Percentiles rank a stretch among this genome's conserved stretches.
These are phyloP conservation scores for Aphidius colemani DNA, from an alignment of 2,888 invertebrate species.

Conservation along the genomic window DNA sequence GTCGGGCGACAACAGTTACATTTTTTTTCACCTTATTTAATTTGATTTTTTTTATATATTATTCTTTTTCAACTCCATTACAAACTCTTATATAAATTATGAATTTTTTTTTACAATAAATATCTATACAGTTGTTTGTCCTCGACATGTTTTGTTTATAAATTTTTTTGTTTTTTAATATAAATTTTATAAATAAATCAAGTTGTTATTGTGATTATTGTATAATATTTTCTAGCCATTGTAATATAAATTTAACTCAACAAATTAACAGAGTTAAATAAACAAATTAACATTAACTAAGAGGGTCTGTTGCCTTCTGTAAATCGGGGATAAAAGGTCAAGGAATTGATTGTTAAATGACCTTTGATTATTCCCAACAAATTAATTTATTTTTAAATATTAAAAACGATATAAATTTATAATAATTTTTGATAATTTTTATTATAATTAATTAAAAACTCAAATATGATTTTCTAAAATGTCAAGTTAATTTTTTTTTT, in stretches of 20 bases:
- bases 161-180: no score
- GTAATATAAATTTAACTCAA: slow-evolving; percentile 17
- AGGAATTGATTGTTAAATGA: slow-evolving; percentile 21
- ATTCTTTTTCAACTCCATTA: neutral
- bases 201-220: no score
- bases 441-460: no score
- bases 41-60: no score
- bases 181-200: no score
- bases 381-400: no score
- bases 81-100: slow-evolving; percentile 1
- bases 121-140: neutral
- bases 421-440: no score
- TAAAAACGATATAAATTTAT: no score
- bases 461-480: no score
- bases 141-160: no score
- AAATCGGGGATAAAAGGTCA: slow-evolving; percentile 34
- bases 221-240: no score
- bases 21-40: neutral
- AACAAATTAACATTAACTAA: neutral
- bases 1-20: slow-evolving; percentile 26
- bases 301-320: slow-evolving; percentile 10
- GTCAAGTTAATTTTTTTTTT: neutral
- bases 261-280: slow-evolving; percentile 22
- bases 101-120: neutral
- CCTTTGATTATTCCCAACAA: no score